Percentiles rank a stretch among this genome's conserved stretches.
Evolutionary conservation across 2,113 vertebrate species (phyloP).

Genomic region (Microtus montanus): DNA sequence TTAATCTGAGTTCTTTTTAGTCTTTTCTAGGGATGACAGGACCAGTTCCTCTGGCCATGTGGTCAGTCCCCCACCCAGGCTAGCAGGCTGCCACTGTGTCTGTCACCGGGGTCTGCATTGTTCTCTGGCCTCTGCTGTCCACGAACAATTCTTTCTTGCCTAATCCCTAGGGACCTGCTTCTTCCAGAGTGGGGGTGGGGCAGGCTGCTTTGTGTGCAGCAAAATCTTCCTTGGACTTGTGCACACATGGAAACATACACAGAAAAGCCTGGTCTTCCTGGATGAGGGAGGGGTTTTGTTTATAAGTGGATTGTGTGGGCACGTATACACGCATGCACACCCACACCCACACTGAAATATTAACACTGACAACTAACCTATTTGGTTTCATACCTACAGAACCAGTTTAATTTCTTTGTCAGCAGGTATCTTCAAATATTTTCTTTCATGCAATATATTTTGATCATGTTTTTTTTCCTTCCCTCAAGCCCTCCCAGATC

Average conservation of each 20-base stretch:
- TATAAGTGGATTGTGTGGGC: background rate
- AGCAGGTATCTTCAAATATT: background rate
- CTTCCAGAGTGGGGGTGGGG: constrained; percentile 85
- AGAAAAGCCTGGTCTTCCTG: background rate
- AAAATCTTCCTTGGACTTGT: constrained; percentile 86
- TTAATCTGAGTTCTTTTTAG: constrained; percentile 82
- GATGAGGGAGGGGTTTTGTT: background rate
- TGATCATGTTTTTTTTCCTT: background rate
- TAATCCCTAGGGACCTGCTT: constrained; percentile 85
- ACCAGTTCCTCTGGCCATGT: constrained; percentile 81
- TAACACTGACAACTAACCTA: background rate
- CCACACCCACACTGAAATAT: background rate
- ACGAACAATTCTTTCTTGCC: constrained; percentile 85
- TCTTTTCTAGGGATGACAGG: constrained; percentile 84
- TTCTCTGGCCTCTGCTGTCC: constrained; percentile 88
- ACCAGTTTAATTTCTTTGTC: background rate
- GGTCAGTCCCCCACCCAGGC: constrained; percentile 83
- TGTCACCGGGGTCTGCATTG: constrained; percentile 86
- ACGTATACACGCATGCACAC: background rate
- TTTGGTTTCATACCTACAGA: background rate
- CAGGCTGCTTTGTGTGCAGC: constrained; percentile 83
- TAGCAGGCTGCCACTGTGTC: constrained; percentile 80
- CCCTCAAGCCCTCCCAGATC: background rate
- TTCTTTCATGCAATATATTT: background rate
- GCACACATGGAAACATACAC: constrained; percentile 69